Evolutionary conservation across 2,888 invertebrate genomes (phyloP).

Genomic region (Tetropium fuscum): DNA sequence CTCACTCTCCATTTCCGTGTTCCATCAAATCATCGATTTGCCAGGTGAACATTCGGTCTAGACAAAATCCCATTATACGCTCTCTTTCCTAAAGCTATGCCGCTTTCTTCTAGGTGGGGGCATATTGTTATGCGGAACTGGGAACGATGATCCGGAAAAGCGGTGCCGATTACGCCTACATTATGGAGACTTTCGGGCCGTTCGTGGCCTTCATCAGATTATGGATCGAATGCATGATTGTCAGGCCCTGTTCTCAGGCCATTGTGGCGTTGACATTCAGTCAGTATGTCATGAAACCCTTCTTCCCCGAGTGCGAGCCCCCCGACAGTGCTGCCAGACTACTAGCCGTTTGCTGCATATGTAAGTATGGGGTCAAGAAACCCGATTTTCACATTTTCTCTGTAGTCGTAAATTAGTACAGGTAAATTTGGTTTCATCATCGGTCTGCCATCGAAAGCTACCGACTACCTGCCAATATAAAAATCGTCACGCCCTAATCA

Average conservation of each 20-base stretch:
- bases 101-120: slow-evolving; percentile 79
- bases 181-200: slow-evolving; percentile 98
- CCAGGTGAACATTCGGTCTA: too few relatives aligned
- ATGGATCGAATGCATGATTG: slow-evolving; percentile 99
- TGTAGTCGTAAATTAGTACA: too few relatives aligned
- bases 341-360: slow-evolving; percentile 93
- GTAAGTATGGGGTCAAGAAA: too few relatives aligned
- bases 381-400: too few relatives aligned
- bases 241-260: slow-evolving; percentile 95
- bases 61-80: too few relatives aligned
- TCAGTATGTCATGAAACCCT: slow-evolving; percentile 94
- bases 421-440: too few relatives aligned
- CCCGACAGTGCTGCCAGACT: slow-evolving; percentile 89
- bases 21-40: too few relatives aligned
- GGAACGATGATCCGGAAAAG: slow-evolving; percentile 95
- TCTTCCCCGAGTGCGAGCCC: slow-evolving; percentile 94
- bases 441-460: too few relatives aligned
- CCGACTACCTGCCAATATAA: too few relatives aligned
- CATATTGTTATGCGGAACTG: slow-evolving; percentile 98
- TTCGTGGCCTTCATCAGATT: slow-evolving; percentile 95
- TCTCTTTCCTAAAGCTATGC: too few relatives aligned
- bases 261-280: slow-evolving; percentile 98
- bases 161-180: slow-evolving; percentile 99
- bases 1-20: too few relatives aligned
- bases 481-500: too few relatives aligned